A percentile compares a stretch with the other conserved stretches of the same genome.
These are phyloP conservation scores for Tholera decimalis DNA, from an alignment of 2,888 invertebrate species.

Conservation along the genomic window DNA sequence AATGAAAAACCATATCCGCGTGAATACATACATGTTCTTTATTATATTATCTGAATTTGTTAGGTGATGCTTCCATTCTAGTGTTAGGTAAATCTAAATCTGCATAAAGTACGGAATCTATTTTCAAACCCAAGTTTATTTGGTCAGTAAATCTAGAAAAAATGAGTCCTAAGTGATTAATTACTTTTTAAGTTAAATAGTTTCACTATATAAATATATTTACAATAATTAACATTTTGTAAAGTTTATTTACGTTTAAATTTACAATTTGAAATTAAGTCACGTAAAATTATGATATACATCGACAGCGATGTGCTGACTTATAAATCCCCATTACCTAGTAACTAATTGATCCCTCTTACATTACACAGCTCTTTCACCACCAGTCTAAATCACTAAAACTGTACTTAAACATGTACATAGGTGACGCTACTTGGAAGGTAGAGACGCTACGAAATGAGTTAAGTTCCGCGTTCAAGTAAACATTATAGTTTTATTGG, in stretches of 20 bases:
- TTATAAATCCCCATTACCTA: conserved; percentile 79
- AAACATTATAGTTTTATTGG: conserved; percentile 56
- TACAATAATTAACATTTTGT: conserved; percentile 61
- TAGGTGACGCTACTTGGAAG: conserved; percentile 70
- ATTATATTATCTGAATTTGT: conserved; percentile 53
- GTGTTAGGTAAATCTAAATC: conserved; percentile 49
- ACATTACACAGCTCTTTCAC: conserved; percentile 84
- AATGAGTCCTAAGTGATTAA: conserved; percentile 52
- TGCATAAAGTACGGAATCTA: conserved; percentile 55
- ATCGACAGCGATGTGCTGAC: conserved; percentile 76
- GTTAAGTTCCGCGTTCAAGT: conserved; percentile 71
- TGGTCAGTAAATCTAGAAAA: conserved; percentile 64
- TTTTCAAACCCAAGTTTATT: conserved; percentile 54
- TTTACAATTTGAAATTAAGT: conserved; percentile 67
- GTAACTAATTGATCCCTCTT: conserved; percentile 90
- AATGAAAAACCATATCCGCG: conserved; percentile 27
- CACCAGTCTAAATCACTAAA: conserved; percentile 75
- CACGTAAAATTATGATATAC: conserved; percentile 73
- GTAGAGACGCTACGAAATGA: conserved; percentile 83
- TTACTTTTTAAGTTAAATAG: conserved; percentile 52
- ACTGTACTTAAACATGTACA: conserved; percentile 53
- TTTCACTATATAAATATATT: conserved; percentile 57
- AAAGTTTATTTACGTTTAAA: conserved; percentile 55
- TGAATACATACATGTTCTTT: conserved; percentile 58
- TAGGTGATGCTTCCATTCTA: conserved; percentile 53